These are phyloP conservation scores for Priocnemis perturbator DNA, from an alignment of 2,888 invertebrate species.

Conservation along the genomic window DNA sequence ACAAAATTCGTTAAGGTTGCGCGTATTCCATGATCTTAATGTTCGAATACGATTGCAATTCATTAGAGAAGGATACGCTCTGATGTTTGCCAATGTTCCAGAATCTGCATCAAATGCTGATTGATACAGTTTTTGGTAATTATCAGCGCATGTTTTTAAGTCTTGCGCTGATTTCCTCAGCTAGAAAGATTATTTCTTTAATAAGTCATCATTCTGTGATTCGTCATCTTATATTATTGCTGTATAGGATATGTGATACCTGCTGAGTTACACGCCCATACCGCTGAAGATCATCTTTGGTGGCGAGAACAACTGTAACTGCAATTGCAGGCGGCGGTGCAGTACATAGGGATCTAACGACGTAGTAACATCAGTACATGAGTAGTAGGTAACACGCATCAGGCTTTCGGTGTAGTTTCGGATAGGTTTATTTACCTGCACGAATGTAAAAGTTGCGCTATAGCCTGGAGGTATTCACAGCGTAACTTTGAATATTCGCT, in stretches of 20 bases:
- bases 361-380: no score
- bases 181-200: slow-evolving; percentile 64
- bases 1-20: slow-evolving; percentile 36
- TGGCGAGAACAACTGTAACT: slow-evolving; percentile 85
- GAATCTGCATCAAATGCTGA: slow-evolving; percentile 92
- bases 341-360: slow-evolving; percentile 82
- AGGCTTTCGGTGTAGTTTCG: no score
- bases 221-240: background rate
- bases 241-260: slow-evolving; percentile 63
- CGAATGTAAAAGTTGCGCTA: slow-evolving; percentile 81
- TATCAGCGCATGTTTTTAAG: slow-evolving; percentile 83
- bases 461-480: slow-evolving; percentile 83
- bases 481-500: slow-evolving; percentile 86
- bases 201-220: slow-evolving; percentile 8
- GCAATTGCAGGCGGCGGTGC: slow-evolving; percentile 96
- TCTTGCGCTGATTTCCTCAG: slow-evolving; percentile 85
- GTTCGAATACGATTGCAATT: background rate
- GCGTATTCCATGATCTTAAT: slow-evolving; percentile 8
- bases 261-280: slow-evolving; percentile 89
- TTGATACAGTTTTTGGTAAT: slow-evolving; percentile 87
- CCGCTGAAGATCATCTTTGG: slow-evolving; percentile 86
- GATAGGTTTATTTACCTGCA: slow-evolving; percentile 75
- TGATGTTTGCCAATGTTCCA: slow-evolving; percentile 83
- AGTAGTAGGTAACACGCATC: no score
- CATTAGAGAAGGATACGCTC: slow-evolving; percentile 66